Conservation (phyloP, 2,113 vertebrate genomes). For the Excalfactoria chinensis region DNA sequence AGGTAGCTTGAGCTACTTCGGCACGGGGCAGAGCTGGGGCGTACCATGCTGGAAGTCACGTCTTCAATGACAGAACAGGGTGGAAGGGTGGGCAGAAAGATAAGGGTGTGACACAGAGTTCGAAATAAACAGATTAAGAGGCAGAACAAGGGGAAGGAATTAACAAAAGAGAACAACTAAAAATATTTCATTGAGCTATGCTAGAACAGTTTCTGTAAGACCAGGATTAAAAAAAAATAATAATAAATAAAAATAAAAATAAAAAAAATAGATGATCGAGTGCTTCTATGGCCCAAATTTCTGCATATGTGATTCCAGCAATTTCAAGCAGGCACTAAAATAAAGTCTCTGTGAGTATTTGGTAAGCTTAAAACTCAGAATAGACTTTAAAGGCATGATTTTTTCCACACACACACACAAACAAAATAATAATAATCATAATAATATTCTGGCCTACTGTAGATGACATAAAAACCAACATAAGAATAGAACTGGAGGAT, state of each 20-base stretch:
- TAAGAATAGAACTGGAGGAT: not conserved
- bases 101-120: not conserved
- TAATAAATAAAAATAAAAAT: not conserved
- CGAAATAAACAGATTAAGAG: not conserved
- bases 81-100: not conserved
- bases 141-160: not conserved
- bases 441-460: not conserved
- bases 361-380: not conserved
- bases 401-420: not conserved
- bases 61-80: not conserved
- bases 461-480: not conserved
- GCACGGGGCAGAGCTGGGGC: accelerated
- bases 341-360: not conserved
- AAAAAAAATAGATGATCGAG: accelerated
- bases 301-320: not conserved
- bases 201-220: accelerated
- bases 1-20: accelerated
- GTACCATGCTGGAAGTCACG: accelerated
- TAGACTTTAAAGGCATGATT: not conserved
- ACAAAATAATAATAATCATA: too few species aligned
- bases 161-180: not conserved
- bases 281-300: accelerated
- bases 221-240: too few species aligned
- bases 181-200: not conserved
- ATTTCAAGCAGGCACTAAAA: not conserved